These are phyloP conservation scores for Xanthia togata DNA, from an alignment of 2,888 invertebrate genomes.

Conservation along the genomic window DNA sequence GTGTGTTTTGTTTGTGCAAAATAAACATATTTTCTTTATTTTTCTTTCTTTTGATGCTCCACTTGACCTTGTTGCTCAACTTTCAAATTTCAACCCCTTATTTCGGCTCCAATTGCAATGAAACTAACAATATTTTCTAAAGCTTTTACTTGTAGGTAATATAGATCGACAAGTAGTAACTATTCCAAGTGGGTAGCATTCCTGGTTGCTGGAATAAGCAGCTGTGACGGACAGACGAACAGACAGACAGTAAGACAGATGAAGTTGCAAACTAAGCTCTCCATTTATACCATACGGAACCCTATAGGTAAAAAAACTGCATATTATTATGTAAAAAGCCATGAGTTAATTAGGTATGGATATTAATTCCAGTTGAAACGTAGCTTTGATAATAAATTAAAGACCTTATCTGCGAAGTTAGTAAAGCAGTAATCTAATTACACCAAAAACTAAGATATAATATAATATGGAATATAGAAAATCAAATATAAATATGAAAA, in stretches of 20 bases:
- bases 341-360: not conserved
- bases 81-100: not conserved
- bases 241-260: not conserved
- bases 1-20: too few relatives aligned
- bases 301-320: not conserved
- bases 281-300: not conserved
- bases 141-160: not conserved
- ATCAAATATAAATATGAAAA: too few relatives aligned
- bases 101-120: too few relatives aligned
- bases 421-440: not conserved
- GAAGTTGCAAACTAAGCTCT: not conserved
- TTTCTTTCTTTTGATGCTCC: too few relatives aligned
- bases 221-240: not conserved
- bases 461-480: too few relatives aligned
- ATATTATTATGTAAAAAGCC: not conserved
- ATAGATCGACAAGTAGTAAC: not conserved
- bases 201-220: not conserved
- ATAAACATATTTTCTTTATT: too few relatives aligned
- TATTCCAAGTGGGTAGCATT: not conserved
- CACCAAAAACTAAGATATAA: too few relatives aligned
- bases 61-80: not conserved
- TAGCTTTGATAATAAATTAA: conserved; percentile 6
- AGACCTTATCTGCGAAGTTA: conserved; percentile 5
- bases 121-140: not conserved
- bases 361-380: conserved; percentile 1